Evolutionary conservation across 2,113 vertebrate species (phyloP), one percentile per base, ranked within the genome.

Genomic region (Dissostichus mawsoni): DNA sequence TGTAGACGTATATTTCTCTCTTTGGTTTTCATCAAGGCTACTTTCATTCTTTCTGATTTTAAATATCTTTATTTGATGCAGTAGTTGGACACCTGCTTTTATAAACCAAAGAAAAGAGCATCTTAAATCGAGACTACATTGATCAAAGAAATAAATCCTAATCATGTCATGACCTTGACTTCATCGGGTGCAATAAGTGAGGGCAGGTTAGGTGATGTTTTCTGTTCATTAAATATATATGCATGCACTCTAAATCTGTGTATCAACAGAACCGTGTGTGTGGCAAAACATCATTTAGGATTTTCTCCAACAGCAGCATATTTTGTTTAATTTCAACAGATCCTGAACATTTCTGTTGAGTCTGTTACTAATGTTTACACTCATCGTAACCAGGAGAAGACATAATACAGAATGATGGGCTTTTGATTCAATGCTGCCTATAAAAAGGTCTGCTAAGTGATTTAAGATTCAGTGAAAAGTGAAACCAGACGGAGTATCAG

Each of bases 401-500:
- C n/a, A 63, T 14, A 66, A 78, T 25, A n/a, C 20, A 69, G 50
- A 66, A 70, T 76, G 61, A 41, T 63, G 75, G 52, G 29, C 33
- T 68, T 76, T 83, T 71, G 36, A 74, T 80, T 57, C 48, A 69
- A 74, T 29, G 52, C 44, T 51, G 64, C 20, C 57, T 8, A 16
- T 74, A 78, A 64, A 29, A 65, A 63, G 41, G 66, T 20, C 45
- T 80, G 57, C 50, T 75, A 84, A 87, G 62, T 82, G 62, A 86
- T 78, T 86, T 80, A 45, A 78, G 59, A 82, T 82, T 62, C 47
- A 63, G 36, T 41, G 62, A 18, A 68, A 52, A 47, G 29, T 62
- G 51, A 82, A 82, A 70, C 36, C 74, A 76, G 78, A 78, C 59
- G 29, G 64, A 41, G 50, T 61, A 86, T 84, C 76, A 78, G 58